Conservation (phyloP, 2,888 invertebrate species). For the Sisyra terminalis region DNA sequence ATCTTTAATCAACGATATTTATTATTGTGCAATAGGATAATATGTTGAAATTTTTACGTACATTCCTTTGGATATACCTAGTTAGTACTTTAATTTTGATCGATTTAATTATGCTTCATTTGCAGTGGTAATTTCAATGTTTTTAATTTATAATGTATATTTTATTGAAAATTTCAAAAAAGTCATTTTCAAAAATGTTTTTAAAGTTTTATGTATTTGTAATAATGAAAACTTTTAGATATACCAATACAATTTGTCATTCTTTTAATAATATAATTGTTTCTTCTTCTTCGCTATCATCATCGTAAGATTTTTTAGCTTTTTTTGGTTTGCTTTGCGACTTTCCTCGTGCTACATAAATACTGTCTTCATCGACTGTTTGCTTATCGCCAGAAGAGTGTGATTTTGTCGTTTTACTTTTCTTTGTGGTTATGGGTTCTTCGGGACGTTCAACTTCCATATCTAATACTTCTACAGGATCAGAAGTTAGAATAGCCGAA, state of each 20-base stretch:
- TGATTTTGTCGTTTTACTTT: no score
- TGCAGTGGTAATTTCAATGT: neutral
- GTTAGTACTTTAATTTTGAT: no score
- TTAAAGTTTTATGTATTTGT: conserved; percentile 8
- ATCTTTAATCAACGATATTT: no score
- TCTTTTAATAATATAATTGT: conserved; percentile 20
- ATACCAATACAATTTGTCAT: conserved; percentile 10
- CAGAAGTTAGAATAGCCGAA: neutral
- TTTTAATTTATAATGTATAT: conserved; percentile 6
- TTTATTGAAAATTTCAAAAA: conserved; percentile 7
- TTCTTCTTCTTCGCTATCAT: conserved; percentile 25
- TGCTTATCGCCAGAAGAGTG: conserved; percentile 13
- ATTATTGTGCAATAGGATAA: no score
- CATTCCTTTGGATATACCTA: no score
- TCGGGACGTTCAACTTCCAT: neutral
- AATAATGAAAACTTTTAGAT: conserved; percentile 10
- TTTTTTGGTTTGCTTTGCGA: conserved; percentile 17
- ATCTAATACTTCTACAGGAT: no score
- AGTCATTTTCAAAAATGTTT: conserved; percentile 7
- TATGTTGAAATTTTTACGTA: no score
- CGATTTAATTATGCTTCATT: no score
- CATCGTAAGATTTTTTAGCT: conserved; percentile 11
- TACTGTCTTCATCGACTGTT: conserved; percentile 17
- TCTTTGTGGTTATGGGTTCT: conserved; percentile 1
- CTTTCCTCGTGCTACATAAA: no score